Evolutionary conservation across 2,888 invertebrate genomes (phyloP), one percentile per base, ranked within the genome.

Genomic region (Polyommatus iphigenia): DNA sequence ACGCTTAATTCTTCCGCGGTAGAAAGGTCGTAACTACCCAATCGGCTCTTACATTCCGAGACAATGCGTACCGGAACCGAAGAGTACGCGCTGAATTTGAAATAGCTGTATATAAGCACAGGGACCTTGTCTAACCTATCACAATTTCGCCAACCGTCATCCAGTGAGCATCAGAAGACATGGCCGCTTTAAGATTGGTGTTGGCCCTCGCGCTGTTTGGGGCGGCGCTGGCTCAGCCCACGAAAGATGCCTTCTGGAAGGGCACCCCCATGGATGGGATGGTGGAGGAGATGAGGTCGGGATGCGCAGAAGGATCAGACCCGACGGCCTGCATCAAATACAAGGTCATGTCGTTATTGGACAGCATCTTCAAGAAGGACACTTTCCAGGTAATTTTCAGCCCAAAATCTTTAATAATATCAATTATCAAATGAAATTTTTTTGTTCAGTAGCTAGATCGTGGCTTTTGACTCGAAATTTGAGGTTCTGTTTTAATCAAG

Each of bases 311-410:
- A 84, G 96, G 96, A 83, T 96, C 96, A 83, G 97, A 97, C 88
- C 96, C 97, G 29, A 95, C 97, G 79, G 96, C 97, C 81, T 98
- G 98, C 91, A 96, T 97, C 90, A 97, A 97, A 90, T 97, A 96
- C 94, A 97, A 97, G 88, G 96, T 97, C 81, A 96, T 97, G 94
- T 96, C 96, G 81, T 95, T 97, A 82, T 91, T 97, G 88, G 97
- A 97, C 89, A 96, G 96, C 85, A 95, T 97, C 84, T 95, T 97
- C 90, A 96, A 96, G 89, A 96, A 97, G 92, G 97, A 97, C 87
- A 95, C 95, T 83, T 97, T 96, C 91, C 96, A 97, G 95, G 97
- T 97, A 93, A 71, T 20, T 46, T 73, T 73, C 46, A 6, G 29
- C 13, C 62, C 4, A 10, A 32, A 71, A 32, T 32, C 5, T 71